Base-by-base conservation (phyloP, 2,888 invertebrate species). In the Apantesis nais region DNA sequence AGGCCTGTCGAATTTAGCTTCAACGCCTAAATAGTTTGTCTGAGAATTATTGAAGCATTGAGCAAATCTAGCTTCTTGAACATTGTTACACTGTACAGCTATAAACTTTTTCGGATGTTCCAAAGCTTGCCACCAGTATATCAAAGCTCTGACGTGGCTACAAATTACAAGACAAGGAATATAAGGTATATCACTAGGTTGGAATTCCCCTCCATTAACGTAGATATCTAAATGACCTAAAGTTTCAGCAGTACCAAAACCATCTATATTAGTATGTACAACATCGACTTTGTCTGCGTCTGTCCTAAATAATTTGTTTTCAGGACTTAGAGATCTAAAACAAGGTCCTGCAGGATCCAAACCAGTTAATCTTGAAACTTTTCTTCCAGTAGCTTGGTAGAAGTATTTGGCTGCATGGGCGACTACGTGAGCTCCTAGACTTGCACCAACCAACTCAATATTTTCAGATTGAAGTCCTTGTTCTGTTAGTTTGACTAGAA, bases 341-440 rank as follows among this genome's bases (percentile, higher is more conserved):
- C 95, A 95, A 0, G 95, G 94, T 0, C 95, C 95, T 0, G 95
- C 92, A 1, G 94, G 94, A 29, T 95, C 95, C 7, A 95, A 71
- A 0, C 93, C 95, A 0, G 93, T 93, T 14, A 95, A 22, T 73
- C 93, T 87, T 0, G 87, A 82, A 1, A 90, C 88, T 73, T 93
- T 93, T 68, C 83, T 86, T 0, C 94, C 94, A 0, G 93, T 93
- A 0, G 72, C 74, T 2, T 86, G 72, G 74, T 87, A 90, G 88
- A 90, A 93, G 80, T 90, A 86, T 79, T 91, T 92, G 0, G 93
- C 90, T 0, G 93, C 92, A 68, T 88, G 88, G 0, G 88, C 78
- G 0, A 83, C 84, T 5, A 92, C 86, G 68, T 95, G 95, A 0
- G 92, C 91, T 0, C 94, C 94, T 11, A 95, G 82, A 71, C 94